Evolutionary conservation across 92 coral and sea anemone species (phyloP), one percentile per base, ranked within the genome.

Genomic region (Heliopora coerulea): DNA sequence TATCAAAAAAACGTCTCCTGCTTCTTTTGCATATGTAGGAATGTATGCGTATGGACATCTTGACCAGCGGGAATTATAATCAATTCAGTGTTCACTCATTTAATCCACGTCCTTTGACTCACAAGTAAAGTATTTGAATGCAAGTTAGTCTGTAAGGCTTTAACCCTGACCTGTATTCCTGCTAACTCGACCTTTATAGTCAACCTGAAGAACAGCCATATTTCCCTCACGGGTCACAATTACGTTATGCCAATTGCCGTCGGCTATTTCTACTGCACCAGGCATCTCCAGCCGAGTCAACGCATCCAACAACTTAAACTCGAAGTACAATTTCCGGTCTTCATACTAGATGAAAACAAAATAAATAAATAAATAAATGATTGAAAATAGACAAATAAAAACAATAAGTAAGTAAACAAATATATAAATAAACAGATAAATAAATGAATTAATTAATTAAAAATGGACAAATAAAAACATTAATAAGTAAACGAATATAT

Each of bases 151-250:
- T n/a, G n/a, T n/a, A n/a, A n/a, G n/a, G n/a, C 81, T 59, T 31
- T 49, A 78, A 11, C 54, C 57, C n/a, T 87, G 88, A 23, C 96
- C 99, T 0, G 91, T 83, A 1, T 88, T 85, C 31, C 89, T 90
- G 44, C 76, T 57, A 11, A 78, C 88, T 67, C 87, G 88, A 0
- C 91, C 96, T 23, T 79, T 72, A 50, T 85, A 62, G 48, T 91
- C 99, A 2, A 95, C 77, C 56, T 95, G 96, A 28, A 91, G 65
- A 14, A 85, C 80, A 50, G 91, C 96, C 14, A 59, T 29, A 59
- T 91, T 86, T 14, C 99, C 99, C 34, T 83, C 78, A 14, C 99
- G 80, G 56, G 79, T 82, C 25, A 88, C 79, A n/a, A 57, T 73
- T 54, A 95, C 52, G 11, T 86, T 84, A 80, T 95, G 99, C 63